phyloP scores from a whole-genome alignment of 2,113 vertebrate species.

The Gymnocephalus cernua region DNA sequence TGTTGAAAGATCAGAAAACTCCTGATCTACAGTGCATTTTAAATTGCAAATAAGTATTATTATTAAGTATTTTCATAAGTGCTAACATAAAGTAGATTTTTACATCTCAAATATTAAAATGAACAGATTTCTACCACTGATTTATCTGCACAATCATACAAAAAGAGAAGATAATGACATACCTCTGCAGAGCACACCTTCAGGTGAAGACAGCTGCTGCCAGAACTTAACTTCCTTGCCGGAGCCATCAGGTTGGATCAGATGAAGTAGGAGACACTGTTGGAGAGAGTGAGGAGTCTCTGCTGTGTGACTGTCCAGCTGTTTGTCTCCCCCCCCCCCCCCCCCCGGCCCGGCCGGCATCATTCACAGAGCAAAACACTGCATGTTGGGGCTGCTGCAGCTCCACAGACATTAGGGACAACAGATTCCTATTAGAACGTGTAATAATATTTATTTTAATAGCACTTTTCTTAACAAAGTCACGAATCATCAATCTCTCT shows the following conservation, averaged over 20 bases:
- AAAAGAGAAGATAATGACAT: not conserved
- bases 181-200: slow-evolving; percentile 26
- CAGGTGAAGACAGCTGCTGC: not conserved
- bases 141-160: not conserved
- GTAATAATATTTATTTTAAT: not conserved
- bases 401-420: not conserved
- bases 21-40: not conserved
- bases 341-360: not conserved
- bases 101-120: not conserved
- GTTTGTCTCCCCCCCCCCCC: slow-evolving; percentile 57
- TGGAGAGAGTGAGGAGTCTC: not conserved
- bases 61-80: not conserved
- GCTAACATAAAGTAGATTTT: not conserved
- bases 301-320: slow-evolving; percentile 4
- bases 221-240: not conserved
- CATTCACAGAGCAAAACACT: not conserved
- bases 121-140: not conserved
- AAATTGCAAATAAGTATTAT: not conserved
- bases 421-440: not conserved
- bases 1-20: not conserved
- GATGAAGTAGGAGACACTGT: not conserved
- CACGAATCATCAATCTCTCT: not conserved
- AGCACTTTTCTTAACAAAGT: not conserved
- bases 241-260: slow-evolving; percentile 21
- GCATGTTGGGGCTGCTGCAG: not conserved